Base-by-base conservation (phyloP, 1,140 invertebrate species). In the Manduca sexta region DNA sequence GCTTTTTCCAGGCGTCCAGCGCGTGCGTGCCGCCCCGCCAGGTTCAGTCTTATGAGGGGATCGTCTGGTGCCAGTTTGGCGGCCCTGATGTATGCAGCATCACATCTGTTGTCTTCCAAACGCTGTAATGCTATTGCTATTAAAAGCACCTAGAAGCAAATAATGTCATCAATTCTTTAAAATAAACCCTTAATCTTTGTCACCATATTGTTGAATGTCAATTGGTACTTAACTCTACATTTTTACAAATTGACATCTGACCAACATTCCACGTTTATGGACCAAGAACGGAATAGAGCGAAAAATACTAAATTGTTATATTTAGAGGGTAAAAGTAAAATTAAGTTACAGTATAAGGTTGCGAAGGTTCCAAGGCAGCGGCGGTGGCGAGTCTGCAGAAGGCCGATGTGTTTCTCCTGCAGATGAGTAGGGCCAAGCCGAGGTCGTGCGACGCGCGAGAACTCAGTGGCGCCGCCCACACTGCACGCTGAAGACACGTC, bases 121-220 rank as follows among this genome's bases (percentile, higher is more conserved):
- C 74, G 71, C 44, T 85, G 79, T 40, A 85, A 45, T 0, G 76
- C 64, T 30, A 84, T 69, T 14, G 60, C 79, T 58, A 84, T 79
- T 8, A 84, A 52, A 1, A 84, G 63, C 0, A 84, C 70, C 81
- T 84, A 43, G 7, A 35, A 14, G 29, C n/a, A 18, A 17, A 16
- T 40, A 40, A 10, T 17, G 11, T 13, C 10, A 35, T 12, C 5
- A 7, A 21, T 21, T 21, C 21, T 3, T n/a, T n/a, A n/a, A n/a
- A n/a, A n/a, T n/a, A n/a, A n/a, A n/a, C n/a, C n/a, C n/a, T n/a
- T n/a, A n/a, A n/a, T n/a, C n/a, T n/a, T n/a, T n/a, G n/a, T n/a
- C n/a, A n/a, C n/a, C n/a, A n/a, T n/a, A n/a, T n/a, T n/a, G n/a
- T n/a, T n/a, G n/a, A n/a, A n/a, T n/a, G n/a, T n/a, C n/a, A n/a